phyloP scores from a whole-genome alignment of 2,113 vertebrate species.

The Furnarius figulus region DNA sequence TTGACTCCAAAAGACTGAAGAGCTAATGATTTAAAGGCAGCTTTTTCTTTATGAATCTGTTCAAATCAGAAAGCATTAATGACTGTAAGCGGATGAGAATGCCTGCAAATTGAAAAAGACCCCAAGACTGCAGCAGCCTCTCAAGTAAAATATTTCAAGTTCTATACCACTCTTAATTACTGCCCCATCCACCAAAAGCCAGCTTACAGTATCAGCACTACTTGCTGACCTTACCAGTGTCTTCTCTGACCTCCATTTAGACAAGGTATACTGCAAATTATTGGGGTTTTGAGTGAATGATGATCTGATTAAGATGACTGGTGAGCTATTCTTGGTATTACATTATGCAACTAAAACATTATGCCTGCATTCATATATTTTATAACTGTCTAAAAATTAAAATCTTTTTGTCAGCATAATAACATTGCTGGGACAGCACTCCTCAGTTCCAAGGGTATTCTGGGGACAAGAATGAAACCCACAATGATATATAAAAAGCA shows the following conservation, averaged over 20 bases:
- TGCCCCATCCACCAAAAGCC: background rate
- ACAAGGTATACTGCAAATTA: background rate
- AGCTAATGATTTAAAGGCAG: background rate
- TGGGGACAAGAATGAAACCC: constrained; percentile 37
- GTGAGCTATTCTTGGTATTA: constrained; percentile 32
- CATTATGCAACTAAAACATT: constrained; percentile 41
- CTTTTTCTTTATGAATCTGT: background rate
- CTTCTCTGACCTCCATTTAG: background rate
- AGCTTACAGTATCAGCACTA: background rate
- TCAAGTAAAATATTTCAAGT: background rate
- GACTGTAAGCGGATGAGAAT: background rate
- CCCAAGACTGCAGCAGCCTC: background rate
- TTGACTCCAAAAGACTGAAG: background rate
- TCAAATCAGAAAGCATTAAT: background rate
- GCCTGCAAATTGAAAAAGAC: background rate
- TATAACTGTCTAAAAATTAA: constrained; percentile 38
- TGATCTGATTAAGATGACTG: constrained; percentile 35
- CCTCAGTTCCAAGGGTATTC: constrained; percentile 59
- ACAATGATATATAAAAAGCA: constrained; percentile 66
- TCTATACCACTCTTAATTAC: background rate
- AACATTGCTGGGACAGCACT: constrained; percentile 20
- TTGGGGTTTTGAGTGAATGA: constrained; percentile 24
- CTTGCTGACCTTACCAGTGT: background rate
- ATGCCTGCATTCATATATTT: constrained; percentile 27
- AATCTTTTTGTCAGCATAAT: constrained; percentile 39